Evolutionary conservation across 1,140 invertebrate species (phyloP).

Genomic region (Pseudomyrmex sp.): DNA sequence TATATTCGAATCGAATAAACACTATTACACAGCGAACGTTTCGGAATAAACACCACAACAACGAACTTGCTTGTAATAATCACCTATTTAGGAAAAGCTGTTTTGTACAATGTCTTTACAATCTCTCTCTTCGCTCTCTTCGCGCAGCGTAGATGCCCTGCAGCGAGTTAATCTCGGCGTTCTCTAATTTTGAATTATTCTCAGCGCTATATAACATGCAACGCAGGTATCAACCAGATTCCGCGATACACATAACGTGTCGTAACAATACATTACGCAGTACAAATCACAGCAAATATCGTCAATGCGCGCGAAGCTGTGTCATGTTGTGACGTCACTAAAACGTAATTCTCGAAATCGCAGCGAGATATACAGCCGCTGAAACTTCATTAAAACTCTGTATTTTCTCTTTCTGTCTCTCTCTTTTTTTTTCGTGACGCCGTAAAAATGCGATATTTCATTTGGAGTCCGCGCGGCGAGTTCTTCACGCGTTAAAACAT

Average conservation of each 20-base stretch:
- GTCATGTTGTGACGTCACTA: constrained; percentile 13
- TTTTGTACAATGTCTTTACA: constrained; percentile 52
- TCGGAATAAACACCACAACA: background rate
- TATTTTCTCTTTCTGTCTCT: background rate
- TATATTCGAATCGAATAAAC: constrained; percentile 26
- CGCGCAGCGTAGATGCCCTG: constrained; percentile 49
- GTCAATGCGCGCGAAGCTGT: constrained; percentile 52
- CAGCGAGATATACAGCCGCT: background rate
- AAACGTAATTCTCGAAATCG: constrained; percentile 26
- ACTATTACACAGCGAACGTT: background rate
- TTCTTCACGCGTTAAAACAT: background rate
- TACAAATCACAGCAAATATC: constrained; percentile 57
- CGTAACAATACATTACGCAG: constrained; percentile 44
- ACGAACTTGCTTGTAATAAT: constrained; percentile 32
- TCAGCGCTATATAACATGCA: constrained; percentile 21
- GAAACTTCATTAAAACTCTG: constrained; percentile 28
- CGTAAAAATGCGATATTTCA: constrained; percentile 24
- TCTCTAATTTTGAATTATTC: constrained; percentile 57
- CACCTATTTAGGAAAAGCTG: constrained; percentile 31
- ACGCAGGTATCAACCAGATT: constrained; percentile 20
- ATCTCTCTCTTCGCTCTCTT: constrained; percentile 53
- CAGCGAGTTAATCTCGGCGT: constrained; percentile 57
- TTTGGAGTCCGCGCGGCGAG: background rate
- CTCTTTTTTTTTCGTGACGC: background rate
- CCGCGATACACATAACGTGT: constrained; percentile 22